Base-by-base conservation (phyloP, 2,797 vertebrate genomes). In the Spatula clypeata region DNA sequence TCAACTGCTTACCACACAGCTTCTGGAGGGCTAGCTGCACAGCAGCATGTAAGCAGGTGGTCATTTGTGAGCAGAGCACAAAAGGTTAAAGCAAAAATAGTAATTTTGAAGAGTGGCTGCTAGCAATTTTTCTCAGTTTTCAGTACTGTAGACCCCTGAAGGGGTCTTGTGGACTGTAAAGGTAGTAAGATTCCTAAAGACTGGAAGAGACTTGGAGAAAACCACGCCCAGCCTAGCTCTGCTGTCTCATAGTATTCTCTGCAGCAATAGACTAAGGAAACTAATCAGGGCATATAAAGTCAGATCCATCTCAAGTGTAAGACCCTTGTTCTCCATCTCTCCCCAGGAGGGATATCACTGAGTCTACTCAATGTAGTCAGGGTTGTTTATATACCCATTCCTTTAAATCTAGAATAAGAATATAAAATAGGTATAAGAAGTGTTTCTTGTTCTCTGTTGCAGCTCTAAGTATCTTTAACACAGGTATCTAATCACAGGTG, bases 351-450 rank as follows among this genome's bases (percentile, higher is more conserved):
- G 24, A 34, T 42, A 51, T 2, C 80, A 6, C 6, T 67, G 13
- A 60, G 10, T 29, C 17, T 71, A 36, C 6, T 55, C 47, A 40
- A 20, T 1, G 1, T 58, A 81, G 47, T 23, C 12, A 79, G 13
- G 3, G 75, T 1, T 1, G 0, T 36, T 88, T 45, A 42, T 5
- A 24, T 38, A 57, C 2, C 13, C 29, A 29, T 26, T 72, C 10
- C 83, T 85, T 47, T 45, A 80, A 67, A 23, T 45, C 29, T 70
- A 70, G 45, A 77, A 80, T 60, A 19, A 70, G 4, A 55, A 13
- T 20, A 69, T 32, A 61, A 80, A 73, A 45, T 24, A 83, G 14
- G 9, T 26, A 18, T 64, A 45, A 57, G 32, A 74, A 40, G 9
- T 19, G 9, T 15, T 29, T 71, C 19, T 79, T 71, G 32, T 54